Percentiles rank a stretch among this genome's conserved stretches.
Evolutionary conservation across 2,888 invertebrate species (phyloP).

Genomic region (Latrodectus elegans): DNA sequence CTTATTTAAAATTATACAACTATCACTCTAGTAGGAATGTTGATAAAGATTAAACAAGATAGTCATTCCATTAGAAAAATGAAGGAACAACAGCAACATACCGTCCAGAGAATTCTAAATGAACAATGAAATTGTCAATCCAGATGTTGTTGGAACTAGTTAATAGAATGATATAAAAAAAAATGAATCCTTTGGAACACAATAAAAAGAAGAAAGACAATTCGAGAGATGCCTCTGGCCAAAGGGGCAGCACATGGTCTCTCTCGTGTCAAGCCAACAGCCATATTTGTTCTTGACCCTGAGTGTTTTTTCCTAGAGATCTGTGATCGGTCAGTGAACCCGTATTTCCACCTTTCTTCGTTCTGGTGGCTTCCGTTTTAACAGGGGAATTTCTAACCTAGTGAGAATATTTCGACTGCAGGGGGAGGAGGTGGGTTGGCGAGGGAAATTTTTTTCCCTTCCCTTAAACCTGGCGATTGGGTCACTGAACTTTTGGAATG

Average conservation of each 20-base stretch:
- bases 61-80: too few species aligned
- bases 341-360: slow-evolving; percentile 24
- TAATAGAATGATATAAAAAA: neutral
- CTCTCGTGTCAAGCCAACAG: slow-evolving; percentile 28
- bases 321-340: slow-evolving; percentile 55
- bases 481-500: slow-evolving; percentile 59
- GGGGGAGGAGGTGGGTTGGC: slow-evolving; percentile 5
- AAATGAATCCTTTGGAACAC: neutral
- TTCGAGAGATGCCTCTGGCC: neutral
- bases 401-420: slow-evolving; percentile 48
- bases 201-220: slow-evolving; percentile 11
- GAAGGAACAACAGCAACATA: too few species aligned
- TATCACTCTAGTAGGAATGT: too few species aligned
- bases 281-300: slow-evolving; percentile 65
- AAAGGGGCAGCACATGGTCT: slow-evolving; percentile 30
- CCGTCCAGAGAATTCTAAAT: too few species aligned
- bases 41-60: too few species aligned
- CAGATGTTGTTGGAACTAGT: too few species aligned
- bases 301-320: neutral
- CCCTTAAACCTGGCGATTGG: slow-evolving; percentile 39
- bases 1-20: too few species aligned
- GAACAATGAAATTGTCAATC: too few species aligned
- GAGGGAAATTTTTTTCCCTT: slow-evolving; percentile 14
- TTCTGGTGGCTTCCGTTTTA: slow-evolving; percentile 45
- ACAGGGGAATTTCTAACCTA: slow-evolving; percentile 66